These are phyloP conservation scores for Diplodus puntazzo DNA, from an alignment of 2,797 vertebrate genomes.

Conservation along the genomic window DNA sequence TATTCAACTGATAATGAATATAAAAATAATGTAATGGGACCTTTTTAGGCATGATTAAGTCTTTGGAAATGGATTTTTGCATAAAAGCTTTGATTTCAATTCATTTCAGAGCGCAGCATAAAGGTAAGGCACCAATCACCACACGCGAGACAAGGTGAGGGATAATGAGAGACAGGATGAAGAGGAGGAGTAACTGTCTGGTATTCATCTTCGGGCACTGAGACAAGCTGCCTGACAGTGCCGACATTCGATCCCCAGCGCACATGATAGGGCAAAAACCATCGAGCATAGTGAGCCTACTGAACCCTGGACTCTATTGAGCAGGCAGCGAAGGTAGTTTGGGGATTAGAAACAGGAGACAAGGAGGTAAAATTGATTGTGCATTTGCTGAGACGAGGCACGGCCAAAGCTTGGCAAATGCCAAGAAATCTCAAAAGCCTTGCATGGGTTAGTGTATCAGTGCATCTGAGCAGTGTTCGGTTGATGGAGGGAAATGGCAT, in stretches of 20 bases:
- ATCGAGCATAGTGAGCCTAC: constrained; percentile 49
- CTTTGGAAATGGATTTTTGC: constrained; percentile 57
- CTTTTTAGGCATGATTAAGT: constrained; percentile 64
- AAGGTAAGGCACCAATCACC: constrained; percentile 40
- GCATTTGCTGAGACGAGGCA: constrained; percentile 65
- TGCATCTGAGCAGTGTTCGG: constrained; percentile 28
- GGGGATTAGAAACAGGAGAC: constrained; percentile 67
- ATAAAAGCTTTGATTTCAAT: constrained; percentile 51
- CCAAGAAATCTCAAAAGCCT: constrained; percentile 61
- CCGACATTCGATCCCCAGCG: constrained; percentile 72
- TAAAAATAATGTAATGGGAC: constrained; percentile 63
- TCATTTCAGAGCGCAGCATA: constrained; percentile 33
- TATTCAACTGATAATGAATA: constrained; percentile 64
- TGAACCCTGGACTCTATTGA: constrained; percentile 56
- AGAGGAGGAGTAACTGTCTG: constrained; percentile 47
- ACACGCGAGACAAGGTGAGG: constrained; percentile 32
- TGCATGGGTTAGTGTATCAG: constrained; percentile 12
- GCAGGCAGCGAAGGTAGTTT: constrained; percentile 38
- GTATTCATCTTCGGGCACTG: constrained; percentile 51
- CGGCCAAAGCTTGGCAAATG: constrained; percentile 65
- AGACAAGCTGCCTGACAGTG: constrained; percentile 69
- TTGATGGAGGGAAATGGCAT: constrained; percentile 64
- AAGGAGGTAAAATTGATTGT: constrained; percentile 75
- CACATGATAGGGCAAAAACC: constrained; percentile 76
- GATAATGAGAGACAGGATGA: constrained; percentile 40